Conservation (phyloP, 2,888 invertebrate genomes). For the Aplocera efformata region DNA sequence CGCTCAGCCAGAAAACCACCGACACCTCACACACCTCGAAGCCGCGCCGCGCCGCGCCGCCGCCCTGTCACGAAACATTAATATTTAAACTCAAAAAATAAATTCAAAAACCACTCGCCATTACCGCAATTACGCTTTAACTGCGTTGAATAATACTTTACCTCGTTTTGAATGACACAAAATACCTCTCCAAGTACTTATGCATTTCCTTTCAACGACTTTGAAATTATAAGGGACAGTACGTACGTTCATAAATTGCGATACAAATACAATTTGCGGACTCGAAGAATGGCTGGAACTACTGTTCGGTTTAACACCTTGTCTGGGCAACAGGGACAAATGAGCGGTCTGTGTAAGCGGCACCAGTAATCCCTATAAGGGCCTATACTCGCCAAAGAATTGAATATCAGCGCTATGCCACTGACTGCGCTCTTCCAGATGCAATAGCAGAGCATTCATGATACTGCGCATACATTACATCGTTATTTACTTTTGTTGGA, state of each 20-base stretch:
- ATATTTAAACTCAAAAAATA: constrained; percentile 68
- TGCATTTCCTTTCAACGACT: constrained; percentile 28
- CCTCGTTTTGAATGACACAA: constrained; percentile 42
- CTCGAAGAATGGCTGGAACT: constrained; percentile 43
- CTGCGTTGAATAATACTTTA: constrained; percentile 38
- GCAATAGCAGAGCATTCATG: constrained; percentile 5
- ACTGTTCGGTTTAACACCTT: constrained; percentile 62
- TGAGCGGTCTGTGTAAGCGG: constrained; percentile 56
- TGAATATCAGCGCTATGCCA: constrained; percentile 31
- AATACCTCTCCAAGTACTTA: constrained; percentile 32
- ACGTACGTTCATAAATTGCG: constrained; percentile 30
- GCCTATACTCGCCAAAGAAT: constrained; percentile 44
- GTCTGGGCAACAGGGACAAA: constrained; percentile 62
- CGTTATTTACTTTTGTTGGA: too few species aligned
- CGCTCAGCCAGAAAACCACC: constrained; percentile 78
- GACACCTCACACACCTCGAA: constrained; percentile 66
- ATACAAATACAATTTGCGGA: constrained; percentile 51
- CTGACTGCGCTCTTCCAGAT: constrained; percentile 8
- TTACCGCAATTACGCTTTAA: constrained; percentile 61
- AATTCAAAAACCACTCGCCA: constrained; percentile 56
- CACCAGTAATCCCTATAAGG: constrained; percentile 59
- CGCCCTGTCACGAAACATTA: constrained; percentile 77
- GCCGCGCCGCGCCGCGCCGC: constrained; percentile 47
- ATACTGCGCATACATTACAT: background rate
- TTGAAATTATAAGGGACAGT: constrained; percentile 44